Evolutionary conservation across 53 echinoderm and acorn worm genomes (phyloP).

Genomic region (Astropecten irregularis): DNA sequence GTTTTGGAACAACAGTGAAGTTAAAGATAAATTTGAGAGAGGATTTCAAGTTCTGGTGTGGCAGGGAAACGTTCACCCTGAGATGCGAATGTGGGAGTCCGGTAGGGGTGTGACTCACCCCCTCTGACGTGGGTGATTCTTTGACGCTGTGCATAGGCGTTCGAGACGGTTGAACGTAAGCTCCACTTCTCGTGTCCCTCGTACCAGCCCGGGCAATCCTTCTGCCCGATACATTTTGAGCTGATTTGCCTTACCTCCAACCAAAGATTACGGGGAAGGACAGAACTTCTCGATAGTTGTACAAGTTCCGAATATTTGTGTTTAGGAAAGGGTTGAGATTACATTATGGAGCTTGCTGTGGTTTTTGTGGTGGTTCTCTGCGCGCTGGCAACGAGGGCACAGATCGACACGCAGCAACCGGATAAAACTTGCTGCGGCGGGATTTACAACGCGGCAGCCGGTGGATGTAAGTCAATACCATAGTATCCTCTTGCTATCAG

Average conservation of each 20-base stretch:
- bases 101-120: slow-evolving; percentile 1
- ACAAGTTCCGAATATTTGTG: too few relatives aligned
- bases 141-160: neutral
- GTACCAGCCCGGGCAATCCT: neutral
- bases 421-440: slow-evolving; percentile 49
- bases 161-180: neutral
- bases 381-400: slow-evolving; percentile 2
- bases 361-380: slow-evolving; percentile 10
- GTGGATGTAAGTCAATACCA: slow-evolving; percentile 42
- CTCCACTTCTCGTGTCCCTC: neutral
- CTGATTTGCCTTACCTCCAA: too few relatives aligned
- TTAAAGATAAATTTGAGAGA: too few relatives aligned
- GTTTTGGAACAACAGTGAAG: too few relatives aligned
- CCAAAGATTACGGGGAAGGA: too few relatives aligned
- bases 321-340: neutral
- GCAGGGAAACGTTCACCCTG: neutral
- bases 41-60: too few relatives aligned
- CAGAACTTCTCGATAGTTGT: too few relatives aligned
- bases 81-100: neutral
- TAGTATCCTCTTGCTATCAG: too few relatives aligned
- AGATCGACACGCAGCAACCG: neutral
- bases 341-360: neutral
- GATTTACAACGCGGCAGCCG: slow-evolving; percentile 44
- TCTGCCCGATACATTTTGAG: too few relatives aligned
- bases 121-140: neutral